Evolutionary conservation across 2,113 vertebrate genomes (phyloP), one percentile per base, ranked within the genome.

Genomic region (Corythoichthys intestinalis): DNA sequence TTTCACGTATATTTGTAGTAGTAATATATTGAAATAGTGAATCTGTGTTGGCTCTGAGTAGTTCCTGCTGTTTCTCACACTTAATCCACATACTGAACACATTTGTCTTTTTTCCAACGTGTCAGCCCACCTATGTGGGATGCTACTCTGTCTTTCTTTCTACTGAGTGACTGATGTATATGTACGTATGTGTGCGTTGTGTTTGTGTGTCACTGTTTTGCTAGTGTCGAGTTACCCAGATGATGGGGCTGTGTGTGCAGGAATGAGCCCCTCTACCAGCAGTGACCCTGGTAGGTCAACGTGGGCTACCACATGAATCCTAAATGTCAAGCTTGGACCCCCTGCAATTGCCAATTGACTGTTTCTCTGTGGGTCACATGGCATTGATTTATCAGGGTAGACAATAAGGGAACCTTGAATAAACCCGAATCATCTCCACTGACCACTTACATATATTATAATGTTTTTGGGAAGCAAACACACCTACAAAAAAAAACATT

Each of bases 261-360:
- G 85, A 87, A 88, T 82, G 87, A 77, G 70, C 70, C 82, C 75
- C 85, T 73, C 64, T 65, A 66, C 83, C 82, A 82, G 78, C 72
- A 49, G 66, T 89, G 90, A 91, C 90, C 91, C 68, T 75, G 11
- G 48, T 74, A 72, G 88, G 91, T 90, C 89, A 88, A 20, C 50
- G 60, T 85, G 79, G 87, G 91, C 91, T 90, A 91, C 83, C 79
- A 65, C 83, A 81, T 80, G 85, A 87, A 88, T 80, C 86, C 84
- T 74, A 85, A 85, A 88, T 85, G 89, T 89, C 85, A 86, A 75
- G 79, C 79, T 53, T 13, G 34, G 49, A 80, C 87, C 83, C 84
- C 87, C 85, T 70, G 82, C 83, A 76, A 74, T 17, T 77, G 70
- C 80, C 85, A 88, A 90, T 88, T 90, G 87, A 90, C 87, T 38